These are phyloP conservation scores for Tachina lurida DNA, from an alignment of 2,888 invertebrate species.

Conservation along the genomic window DNA sequence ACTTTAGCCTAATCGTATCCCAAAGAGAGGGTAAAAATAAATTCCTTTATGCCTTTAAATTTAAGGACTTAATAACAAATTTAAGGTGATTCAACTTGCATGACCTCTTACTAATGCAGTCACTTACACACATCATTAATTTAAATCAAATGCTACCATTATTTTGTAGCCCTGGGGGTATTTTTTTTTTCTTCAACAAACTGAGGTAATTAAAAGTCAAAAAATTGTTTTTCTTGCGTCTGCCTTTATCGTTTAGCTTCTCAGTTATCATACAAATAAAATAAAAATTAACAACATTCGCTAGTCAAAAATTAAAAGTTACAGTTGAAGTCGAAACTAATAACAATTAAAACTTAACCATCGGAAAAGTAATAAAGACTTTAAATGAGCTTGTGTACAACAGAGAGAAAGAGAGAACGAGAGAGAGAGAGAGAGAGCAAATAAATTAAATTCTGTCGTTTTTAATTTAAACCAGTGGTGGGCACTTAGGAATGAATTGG, in stretches of 20 bases:
- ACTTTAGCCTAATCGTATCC: too few species aligned
- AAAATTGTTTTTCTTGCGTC: not conserved
- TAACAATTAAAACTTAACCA: conserved; percentile 6
- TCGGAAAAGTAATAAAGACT: conserved; percentile 25
- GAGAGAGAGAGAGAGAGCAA: conserved; percentile 4
- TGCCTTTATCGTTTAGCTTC: conserved; percentile 30
- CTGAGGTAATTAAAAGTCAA: conserved; percentile 3
- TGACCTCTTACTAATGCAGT: not conserved
- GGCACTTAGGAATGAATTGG: too few species aligned
- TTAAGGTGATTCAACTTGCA: not conserved
- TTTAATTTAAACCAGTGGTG: too few species aligned
- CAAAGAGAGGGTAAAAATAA: not conserved
- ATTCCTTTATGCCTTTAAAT: not conserved
- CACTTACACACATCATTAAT: not conserved
- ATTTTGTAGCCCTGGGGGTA: not conserved
- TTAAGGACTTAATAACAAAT: not conserved
- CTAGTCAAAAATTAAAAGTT: not conserved
- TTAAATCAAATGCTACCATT: not conserved
- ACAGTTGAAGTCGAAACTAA: not conserved
- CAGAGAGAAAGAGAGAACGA: not conserved
- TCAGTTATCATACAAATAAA: conserved; percentile 19
- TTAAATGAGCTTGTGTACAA: conserved; percentile 9
- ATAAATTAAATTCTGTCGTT: conserved; percentile 25
- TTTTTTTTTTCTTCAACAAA: not conserved
- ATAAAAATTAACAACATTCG: conserved; percentile 16